A percentile compares a stretch with the other conserved stretches of the same genome.
Evolutionary conservation across 2,113 vertebrate species (phyloP).

Genomic region (Ptilonorhynchus violaceus): DNA sequence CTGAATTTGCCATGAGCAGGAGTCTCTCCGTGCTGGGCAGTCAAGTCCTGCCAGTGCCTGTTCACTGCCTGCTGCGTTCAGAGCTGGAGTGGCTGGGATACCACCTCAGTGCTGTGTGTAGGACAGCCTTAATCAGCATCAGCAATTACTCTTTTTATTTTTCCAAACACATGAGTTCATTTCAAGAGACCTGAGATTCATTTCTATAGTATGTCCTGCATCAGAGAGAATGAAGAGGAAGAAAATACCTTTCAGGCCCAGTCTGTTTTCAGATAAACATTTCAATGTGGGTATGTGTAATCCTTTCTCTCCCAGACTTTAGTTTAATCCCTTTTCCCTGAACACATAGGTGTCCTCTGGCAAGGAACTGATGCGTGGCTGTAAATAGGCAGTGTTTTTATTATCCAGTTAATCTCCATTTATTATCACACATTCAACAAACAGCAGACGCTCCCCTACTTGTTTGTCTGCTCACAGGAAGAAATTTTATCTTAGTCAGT

Average conservation of each 20-base stretch:
- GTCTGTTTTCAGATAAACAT: slow-evolving; percentile 60
- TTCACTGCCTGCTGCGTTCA: background rate
- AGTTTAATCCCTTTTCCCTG: slow-evolving; percentile 66
- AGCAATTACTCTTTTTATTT: background rate
- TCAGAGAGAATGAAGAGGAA: background rate
- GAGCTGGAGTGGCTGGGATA: background rate
- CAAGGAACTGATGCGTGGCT: slow-evolving; percentile 56
- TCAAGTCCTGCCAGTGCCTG: background rate
- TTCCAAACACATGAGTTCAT: background rate
- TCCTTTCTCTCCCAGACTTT: slow-evolving; percentile 67
- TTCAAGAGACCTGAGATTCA: slow-evolving; percentile 24
- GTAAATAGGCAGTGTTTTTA: slow-evolving; percentile 58
- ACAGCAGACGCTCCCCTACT: slow-evolving; percentile 52
- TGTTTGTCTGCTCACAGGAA: slow-evolving; percentile 74
- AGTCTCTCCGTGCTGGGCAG: background rate
- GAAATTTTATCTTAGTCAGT: slow-evolving; percentile 74
- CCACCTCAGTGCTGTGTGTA: background rate
- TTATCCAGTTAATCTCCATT: slow-evolving; percentile 77
- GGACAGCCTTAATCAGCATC: background rate
- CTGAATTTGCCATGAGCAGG: background rate
- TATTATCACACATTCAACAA: slow-evolving; percentile 78
- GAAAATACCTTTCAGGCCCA: slow-evolving; percentile 36
- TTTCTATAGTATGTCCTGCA: background rate
- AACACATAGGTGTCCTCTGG: slow-evolving; percentile 64
- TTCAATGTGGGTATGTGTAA: slow-evolving; percentile 31